phyloP scores from a whole-genome alignment of 2,797 vertebrate species.

The Nannoperca obscura region DNA sequence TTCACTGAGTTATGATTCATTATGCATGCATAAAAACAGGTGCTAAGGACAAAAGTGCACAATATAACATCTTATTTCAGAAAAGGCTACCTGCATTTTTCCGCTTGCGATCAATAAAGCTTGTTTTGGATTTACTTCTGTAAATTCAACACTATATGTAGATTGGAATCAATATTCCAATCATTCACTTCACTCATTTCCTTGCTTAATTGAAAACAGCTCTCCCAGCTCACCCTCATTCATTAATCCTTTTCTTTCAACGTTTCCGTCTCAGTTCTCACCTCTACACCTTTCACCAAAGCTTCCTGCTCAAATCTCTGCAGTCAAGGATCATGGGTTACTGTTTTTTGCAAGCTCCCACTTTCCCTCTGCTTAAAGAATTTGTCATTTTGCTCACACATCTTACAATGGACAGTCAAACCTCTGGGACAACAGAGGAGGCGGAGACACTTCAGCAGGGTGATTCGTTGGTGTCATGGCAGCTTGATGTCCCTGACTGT shows the following conservation, averaged over 20 bases:
- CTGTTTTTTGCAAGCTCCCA: background rate
- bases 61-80: background rate
- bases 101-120: background rate
- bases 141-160: background rate
- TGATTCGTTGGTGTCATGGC: background rate
- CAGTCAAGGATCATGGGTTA: background rate
- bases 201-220: constrained; percentile 58
- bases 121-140: constrained; percentile 1
- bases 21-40: background rate
- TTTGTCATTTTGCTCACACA: background rate
- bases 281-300: constrained; percentile 9
- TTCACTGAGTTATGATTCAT: background rate
- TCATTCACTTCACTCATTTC: constrained; percentile 44
- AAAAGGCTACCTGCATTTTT: background rate
- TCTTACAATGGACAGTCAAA: background rate
- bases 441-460: background rate
- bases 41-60: background rate
- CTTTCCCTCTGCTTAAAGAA: background rate
- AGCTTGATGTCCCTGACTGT: background rate
- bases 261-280: constrained; percentile 20
- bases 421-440: background rate
- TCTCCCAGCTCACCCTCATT: background rate
- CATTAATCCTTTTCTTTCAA: constrained; percentile 8
- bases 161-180: constrained; percentile 35
- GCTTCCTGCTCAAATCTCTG: constrained; percentile 7